A percentile compares a stretch with the other conserved stretches of the same genome.
These are phyloP conservation scores for Thermophis baileyi DNA, from an alignment of 2,113 vertebrate species.

Conservation along the genomic window DNA sequence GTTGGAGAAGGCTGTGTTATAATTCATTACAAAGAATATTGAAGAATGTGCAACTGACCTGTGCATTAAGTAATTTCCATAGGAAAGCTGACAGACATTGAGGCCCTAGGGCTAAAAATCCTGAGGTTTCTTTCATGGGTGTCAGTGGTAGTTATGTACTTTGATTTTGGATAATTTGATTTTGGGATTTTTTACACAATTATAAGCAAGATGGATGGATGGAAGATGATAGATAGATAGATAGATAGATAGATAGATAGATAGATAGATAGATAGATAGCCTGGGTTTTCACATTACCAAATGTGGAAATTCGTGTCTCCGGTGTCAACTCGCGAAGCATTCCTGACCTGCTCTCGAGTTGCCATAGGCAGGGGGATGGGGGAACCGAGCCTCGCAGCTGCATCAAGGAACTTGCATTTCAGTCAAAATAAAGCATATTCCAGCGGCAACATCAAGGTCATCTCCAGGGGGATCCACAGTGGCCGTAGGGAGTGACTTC, in stretches of 20 bases:
- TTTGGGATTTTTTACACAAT: background rate
- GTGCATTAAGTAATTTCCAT: background rate
- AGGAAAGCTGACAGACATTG: background rate
- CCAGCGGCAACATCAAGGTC: too few relatives aligned
- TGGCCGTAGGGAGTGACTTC: too few relatives aligned
- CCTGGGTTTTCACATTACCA: background rate
- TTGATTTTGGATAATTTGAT: background rate
- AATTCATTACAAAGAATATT: background rate
- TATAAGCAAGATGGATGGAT: background rate
- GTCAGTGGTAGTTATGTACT: background rate
- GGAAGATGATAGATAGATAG: background rate
- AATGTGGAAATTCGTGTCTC: background rate
- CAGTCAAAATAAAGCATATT: too few relatives aligned
- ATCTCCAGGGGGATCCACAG: too few relatives aligned
- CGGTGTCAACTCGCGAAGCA: too few relatives aligned
- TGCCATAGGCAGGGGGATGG: too few relatives aligned
- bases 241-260: background rate
- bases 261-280: too few relatives aligned
- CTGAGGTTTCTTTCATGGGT: background rate
- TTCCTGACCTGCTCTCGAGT: too few relatives aligned
- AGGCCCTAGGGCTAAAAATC: background rate
- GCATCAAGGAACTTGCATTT: too few relatives aligned
- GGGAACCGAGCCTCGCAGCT: too few relatives aligned
- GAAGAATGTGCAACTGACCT: background rate
- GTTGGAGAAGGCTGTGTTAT: background rate